Conservation (phyloP, 2,797 vertebrate genomes). For the Limosa lapponica region DNA sequence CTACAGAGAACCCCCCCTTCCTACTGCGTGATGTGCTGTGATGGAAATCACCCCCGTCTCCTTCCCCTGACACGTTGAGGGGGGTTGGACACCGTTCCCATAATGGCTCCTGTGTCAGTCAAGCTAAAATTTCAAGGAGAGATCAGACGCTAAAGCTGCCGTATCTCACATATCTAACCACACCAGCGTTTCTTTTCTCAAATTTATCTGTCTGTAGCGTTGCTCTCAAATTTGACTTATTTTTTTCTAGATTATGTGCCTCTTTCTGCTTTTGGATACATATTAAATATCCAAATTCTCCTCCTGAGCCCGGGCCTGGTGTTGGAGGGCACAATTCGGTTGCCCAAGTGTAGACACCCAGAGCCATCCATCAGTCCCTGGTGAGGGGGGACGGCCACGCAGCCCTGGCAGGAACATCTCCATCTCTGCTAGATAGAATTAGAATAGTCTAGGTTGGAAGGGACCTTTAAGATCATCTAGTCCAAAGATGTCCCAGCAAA, state of each 20-base stretch:
- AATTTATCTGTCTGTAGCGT: background rate
- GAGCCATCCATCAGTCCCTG: background rate
- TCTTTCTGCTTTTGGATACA: background rate
- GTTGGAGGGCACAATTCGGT: background rate
- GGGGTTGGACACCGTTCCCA: background rate
- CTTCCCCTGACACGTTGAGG: rapidly evolving
- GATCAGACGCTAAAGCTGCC: background rate
- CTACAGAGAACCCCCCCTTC: background rate
- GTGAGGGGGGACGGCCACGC: background rate
- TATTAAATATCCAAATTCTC: background rate
- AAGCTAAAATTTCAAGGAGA: background rate
- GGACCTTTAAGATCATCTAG: too few species aligned
- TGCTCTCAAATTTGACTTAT: background rate
- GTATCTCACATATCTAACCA: rapidly evolving
- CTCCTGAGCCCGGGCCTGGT: background rate
- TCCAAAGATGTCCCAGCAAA: background rate
- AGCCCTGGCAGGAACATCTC: background rate
- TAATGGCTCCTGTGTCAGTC: background rate
- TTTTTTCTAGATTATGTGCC: background rate
- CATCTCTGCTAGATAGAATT: background rate
- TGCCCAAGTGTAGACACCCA: background rate
- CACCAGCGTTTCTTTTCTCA: background rate
- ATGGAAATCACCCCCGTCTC: background rate
- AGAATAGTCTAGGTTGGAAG: too few species aligned
- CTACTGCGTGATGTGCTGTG: background rate